A percentile compares a stretch with the other conserved stretches of the same genome.
These are phyloP conservation scores for Brachyistius frenatus DNA, from an alignment of 2,113 vertebrate genomes.

Conservation along the genomic window DNA sequence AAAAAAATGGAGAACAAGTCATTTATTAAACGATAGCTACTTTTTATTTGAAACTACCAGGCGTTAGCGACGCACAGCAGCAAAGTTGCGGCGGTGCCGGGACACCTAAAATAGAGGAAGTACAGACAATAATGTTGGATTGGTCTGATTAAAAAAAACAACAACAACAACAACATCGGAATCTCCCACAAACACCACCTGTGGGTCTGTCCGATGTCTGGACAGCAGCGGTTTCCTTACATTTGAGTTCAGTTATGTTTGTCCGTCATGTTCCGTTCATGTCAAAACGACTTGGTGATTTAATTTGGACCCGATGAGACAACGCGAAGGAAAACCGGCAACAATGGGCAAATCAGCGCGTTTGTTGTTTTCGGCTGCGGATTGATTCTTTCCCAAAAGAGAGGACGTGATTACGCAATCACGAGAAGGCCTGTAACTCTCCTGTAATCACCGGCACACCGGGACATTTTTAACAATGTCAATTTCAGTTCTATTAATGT, in stretches of 20 bases:
- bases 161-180: not conserved
- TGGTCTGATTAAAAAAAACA: not conserved
- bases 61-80: constrained; percentile 36
- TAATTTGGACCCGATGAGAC: not conserved
- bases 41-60: constrained; percentile 58
- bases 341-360: not conserved
- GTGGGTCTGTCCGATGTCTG: not conserved
- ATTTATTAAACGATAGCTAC: constrained; percentile 68
- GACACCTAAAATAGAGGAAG: not conserved
- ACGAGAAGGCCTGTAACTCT: not conserved
- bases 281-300: not conserved
- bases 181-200: not conserved
- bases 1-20: constrained; percentile 38
- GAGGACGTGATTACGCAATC: not conserved
- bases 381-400: not conserved
- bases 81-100: constrained; percentile 25
- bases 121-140: not conserved
- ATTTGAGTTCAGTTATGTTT: not conserved
- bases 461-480: constrained; percentile 3
- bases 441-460: constrained; percentile 15
- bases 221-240: not conserved
- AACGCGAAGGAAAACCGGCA: not conserved
- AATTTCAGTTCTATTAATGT: constrained; percentile 13
- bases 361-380: not conserved
- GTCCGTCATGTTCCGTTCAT: not conserved